Conservation (phyloP, 1,140 invertebrate genomes). For the Theocolax elegans region DNA sequence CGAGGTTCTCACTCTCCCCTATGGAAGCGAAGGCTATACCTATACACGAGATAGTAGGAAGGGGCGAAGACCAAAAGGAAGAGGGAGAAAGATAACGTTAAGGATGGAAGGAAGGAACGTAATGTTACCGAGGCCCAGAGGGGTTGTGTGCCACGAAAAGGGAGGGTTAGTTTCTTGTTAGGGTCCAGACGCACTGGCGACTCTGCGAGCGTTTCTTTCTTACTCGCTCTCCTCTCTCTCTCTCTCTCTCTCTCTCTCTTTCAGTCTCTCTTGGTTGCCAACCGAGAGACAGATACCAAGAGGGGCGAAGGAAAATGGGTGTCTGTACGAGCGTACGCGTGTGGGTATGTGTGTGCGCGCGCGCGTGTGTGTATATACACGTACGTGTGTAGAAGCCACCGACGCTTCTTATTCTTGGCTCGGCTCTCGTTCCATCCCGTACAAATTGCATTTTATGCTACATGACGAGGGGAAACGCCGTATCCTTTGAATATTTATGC, state of each 20-base stretch:
- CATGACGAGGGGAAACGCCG: constrained; percentile 4
- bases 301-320: not conserved
- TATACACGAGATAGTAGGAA: not conserved
- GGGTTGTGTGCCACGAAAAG: constrained; percentile 46
- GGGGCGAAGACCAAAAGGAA: constrained; percentile 37
- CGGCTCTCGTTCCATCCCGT: not conserved
- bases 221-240: not conserved
- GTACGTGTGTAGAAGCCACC: not conserved
- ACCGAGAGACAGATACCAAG: too few species aligned
- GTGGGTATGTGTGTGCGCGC: not conserved
- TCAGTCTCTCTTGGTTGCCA: not conserved
- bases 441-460: constrained; percentile 29
- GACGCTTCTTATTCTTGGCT: constrained; percentile 23
- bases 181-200: constrained; percentile 65
- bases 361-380: too few species aligned
- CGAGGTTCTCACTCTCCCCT: too few species aligned
- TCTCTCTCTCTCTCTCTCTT: too few species aligned
- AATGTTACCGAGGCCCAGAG: constrained; percentile 44
- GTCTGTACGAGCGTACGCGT: not conserved
- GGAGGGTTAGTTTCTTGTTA: constrained; percentile 66
- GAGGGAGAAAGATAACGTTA: constrained; percentile 37
- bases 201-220: constrained; percentile 41
- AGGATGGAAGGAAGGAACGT: constrained; percentile 48
- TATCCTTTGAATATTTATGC: constrained; percentile 21
- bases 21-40: too few species aligned